A percentile compares a stretch with the other conserved stretches of the same genome.
Evolutionary conservation across 2,888 invertebrate genomes (phyloP).

Genomic region (Leptopilina myrica): DNA sequence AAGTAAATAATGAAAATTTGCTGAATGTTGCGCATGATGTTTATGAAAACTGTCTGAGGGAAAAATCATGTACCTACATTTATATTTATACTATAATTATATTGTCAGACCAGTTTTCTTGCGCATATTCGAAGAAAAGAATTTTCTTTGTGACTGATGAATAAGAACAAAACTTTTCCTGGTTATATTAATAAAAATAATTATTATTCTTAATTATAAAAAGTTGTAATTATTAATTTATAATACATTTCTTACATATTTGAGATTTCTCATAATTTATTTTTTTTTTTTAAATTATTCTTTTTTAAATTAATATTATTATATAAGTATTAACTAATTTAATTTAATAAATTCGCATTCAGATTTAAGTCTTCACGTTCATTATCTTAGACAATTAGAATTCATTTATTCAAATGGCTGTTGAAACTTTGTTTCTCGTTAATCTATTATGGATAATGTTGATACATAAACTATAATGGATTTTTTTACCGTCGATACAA

Average conservation of each 20-base stretch:
- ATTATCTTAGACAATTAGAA: constrained; percentile 10
- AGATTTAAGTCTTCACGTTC: neutral
- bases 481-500: too few relatives aligned
- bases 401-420: constrained; percentile 31
- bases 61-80: neutral
- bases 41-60: neutral
- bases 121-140: neutral
- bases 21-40: constrained; percentile 9
- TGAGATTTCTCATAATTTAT: too few relatives aligned
- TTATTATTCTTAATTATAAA: neutral
- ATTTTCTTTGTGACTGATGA: neutral
- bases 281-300: too few relatives aligned
- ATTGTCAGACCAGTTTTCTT: neutral
- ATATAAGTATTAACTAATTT: too few relatives aligned
- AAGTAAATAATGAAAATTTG: neutral
- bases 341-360: too few relatives aligned
- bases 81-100: neutral
- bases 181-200: neutral
- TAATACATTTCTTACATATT: too few relatives aligned
- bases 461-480: neutral
- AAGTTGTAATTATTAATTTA: too few relatives aligned
- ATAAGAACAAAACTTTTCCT: neutral
- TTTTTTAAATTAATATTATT: too few relatives aligned
- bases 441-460: neutral
- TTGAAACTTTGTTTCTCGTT: constrained; percentile 3